Evolutionary conservation across 2,888 invertebrate genomes (phyloP).

Genomic region (Bimastos eiseni): DNA sequence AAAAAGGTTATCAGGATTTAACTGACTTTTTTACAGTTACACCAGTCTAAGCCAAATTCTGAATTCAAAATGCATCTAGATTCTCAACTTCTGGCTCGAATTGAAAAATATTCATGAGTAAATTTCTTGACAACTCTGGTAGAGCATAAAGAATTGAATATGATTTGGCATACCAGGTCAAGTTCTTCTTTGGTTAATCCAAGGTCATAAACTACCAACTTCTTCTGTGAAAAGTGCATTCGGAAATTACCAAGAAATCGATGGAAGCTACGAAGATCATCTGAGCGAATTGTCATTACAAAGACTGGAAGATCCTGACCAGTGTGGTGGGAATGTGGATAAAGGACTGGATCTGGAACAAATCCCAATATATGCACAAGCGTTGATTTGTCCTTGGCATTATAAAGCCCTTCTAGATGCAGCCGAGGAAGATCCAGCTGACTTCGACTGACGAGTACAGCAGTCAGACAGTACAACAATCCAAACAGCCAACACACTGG

Average conservation of each 20-base stretch:
- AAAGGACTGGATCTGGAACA: slow-evolving; percentile 65
- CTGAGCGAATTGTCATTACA: slow-evolving; percentile 72
- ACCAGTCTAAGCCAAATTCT: neutral
- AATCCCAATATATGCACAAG: slow-evolving; percentile 74
- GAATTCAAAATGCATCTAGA: neutral
- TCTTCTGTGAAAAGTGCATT: slow-evolving; percentile 76
- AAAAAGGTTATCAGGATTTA: neutral
- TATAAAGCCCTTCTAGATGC: slow-evolving; percentile 26
- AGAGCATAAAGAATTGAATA: neutral
- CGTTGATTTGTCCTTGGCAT: neutral
- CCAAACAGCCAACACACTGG: slow-evolving; percentile 22
- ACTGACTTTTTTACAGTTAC: neutral
- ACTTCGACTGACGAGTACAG: neutral
- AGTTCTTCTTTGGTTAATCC: slow-evolving; percentile 76
- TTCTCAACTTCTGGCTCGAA: neutral
- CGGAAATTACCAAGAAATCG: slow-evolving; percentile 68
- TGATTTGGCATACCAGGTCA: slow-evolving; percentile 66
- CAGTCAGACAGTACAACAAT: slow-evolving; percentile 14
- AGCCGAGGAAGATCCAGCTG: slow-evolving; percentile 26
- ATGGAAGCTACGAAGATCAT: slow-evolving; percentile 49
- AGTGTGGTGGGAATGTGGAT: slow-evolving; percentile 38
- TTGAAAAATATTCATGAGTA: neutral
- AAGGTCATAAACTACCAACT: slow-evolving; percentile 79
- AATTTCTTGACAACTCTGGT: neutral
- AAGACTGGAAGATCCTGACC: slow-evolving; percentile 67